Conservation (phyloP, 2,113 vertebrate species). For the Dryoscopus gambensis region DNA sequence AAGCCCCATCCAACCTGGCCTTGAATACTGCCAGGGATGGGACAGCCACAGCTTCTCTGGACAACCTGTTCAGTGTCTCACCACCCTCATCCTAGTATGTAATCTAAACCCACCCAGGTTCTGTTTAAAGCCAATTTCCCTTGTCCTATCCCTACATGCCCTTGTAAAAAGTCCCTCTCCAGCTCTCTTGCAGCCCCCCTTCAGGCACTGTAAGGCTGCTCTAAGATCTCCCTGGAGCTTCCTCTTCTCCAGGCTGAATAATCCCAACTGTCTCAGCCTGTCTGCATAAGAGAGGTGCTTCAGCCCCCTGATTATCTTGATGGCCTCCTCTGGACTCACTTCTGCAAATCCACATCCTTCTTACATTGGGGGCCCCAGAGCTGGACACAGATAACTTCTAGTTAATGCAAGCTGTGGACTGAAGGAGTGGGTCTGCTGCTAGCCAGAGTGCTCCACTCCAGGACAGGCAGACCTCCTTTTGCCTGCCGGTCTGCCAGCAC, state of each 20-base stretch:
- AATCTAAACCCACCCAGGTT: background rate
- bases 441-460: background rate
- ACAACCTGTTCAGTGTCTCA: background rate
- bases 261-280: background rate
- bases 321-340: background rate
- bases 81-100: too few relatives aligned
- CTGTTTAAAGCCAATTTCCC: background rate
- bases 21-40: background rate
- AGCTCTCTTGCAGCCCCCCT: background rate
- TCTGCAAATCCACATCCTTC: background rate
- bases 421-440: background rate
- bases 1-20: background rate
- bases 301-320: background rate
- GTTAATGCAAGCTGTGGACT: accelerated
- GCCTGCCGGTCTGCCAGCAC: background rate
- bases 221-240: background rate
- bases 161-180: background rate
- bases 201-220: background rate
- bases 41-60: background rate
- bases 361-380: background rate
- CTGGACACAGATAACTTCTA: background rate
- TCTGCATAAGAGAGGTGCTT: background rate
- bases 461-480: background rate
- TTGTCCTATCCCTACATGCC: background rate
- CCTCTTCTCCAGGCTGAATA: background rate